A percentile compares a stretch with the other conserved stretches of the same genome.
Evolutionary conservation across 2,113 vertebrate species (phyloP).

Genomic region (Stictonetta naevosa): DNA sequence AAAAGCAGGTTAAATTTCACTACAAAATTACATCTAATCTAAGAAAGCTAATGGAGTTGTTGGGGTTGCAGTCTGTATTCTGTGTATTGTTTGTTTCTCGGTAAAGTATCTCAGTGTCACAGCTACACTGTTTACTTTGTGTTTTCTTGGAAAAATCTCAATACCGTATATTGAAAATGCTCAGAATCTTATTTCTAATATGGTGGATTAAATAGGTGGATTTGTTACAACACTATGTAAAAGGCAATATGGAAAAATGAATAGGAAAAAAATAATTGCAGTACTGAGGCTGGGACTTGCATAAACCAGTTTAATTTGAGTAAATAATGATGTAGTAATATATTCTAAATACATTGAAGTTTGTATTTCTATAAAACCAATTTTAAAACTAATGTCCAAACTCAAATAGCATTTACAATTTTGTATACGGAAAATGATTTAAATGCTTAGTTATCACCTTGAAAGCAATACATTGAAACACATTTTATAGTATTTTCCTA

Average conservation of each 20-base stretch:
- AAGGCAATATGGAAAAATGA: not conserved
- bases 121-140: not conserved
- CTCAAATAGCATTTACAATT: not conserved
- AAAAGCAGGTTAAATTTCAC: not conserved
- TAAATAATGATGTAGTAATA: not conserved
- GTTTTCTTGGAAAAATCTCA: not conserved
- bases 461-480: not conserved
- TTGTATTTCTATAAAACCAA: not conserved
- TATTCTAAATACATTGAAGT: not conserved
- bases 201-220: not conserved
- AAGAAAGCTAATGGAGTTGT: not conserved
- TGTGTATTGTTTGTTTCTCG: not conserved
- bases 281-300: not conserved
- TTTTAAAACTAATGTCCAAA: not conserved
- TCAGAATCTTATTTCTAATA: not conserved
- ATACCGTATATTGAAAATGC: not conserved
- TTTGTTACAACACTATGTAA: not conserved
- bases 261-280: not conserved
- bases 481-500: not conserved
- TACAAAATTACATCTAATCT: not conserved
- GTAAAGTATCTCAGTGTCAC: not conserved
- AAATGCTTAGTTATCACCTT: not conserved
- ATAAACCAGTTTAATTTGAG: not conserved
- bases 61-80: not conserved
- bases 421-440: not conserved